Percentiles rank a stretch among this genome's conserved stretches.
These are phyloP conservation scores for Apodemus agrarius DNA, from an alignment of 2,797 vertebrate genomes.

Conservation along the genomic window DNA sequence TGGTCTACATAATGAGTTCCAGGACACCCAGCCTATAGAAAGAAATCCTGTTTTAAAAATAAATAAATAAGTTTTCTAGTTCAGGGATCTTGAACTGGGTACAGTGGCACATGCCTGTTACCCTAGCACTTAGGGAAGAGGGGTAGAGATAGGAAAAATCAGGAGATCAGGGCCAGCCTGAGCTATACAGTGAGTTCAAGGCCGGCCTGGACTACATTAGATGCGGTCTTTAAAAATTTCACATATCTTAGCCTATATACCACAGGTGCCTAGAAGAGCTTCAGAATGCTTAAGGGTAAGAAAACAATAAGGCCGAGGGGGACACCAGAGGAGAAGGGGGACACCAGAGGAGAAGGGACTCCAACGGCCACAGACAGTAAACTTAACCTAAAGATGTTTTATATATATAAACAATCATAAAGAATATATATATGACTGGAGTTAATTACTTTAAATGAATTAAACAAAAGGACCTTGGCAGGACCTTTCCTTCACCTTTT, in stretches of 20 bases:
- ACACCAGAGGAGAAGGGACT: accelerated
- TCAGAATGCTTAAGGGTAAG: neutral
- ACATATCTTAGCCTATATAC: neutral
- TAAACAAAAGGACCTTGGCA: neutral
- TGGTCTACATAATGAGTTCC: neutral
- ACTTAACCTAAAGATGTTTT: too few relatives aligned
- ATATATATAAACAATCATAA: too few relatives aligned
- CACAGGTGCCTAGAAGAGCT: neutral
- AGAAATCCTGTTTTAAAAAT: neutral
- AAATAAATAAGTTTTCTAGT: neutral
- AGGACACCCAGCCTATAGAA: neutral
- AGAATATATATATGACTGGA: neutral
- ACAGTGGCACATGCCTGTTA: neutral
- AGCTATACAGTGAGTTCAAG: neutral
- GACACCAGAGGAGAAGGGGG: accelerated
- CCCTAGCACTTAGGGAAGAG: neutral
- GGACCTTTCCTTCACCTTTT: neutral
- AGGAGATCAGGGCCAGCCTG: neutral
- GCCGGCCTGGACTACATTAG: too few relatives aligned
- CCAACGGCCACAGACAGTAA: neutral
- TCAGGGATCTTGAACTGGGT: neutral
- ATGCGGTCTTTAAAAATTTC: neutral
- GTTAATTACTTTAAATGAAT: neutral
- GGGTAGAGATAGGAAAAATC: neutral
- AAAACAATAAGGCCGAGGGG: accelerated